These are phyloP conservation scores for Prosopocoilus inquinatus DNA, from an alignment of 2,888 invertebrate genomes.

Conservation along the genomic window DNA sequence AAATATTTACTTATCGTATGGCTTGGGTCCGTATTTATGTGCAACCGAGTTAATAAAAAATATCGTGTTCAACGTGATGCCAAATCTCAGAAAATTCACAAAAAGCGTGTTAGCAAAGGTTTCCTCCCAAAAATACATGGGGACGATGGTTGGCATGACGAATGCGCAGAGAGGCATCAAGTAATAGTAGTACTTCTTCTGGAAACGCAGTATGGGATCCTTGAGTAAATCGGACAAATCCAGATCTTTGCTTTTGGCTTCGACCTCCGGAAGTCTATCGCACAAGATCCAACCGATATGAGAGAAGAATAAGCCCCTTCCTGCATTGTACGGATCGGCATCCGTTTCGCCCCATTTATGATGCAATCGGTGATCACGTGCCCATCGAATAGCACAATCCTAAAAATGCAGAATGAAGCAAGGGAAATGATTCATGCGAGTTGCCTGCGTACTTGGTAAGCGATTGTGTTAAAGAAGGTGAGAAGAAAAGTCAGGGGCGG, in stretches of 20 bases:
- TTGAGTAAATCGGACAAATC: slow-evolving; percentile 77
- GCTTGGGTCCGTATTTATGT: slow-evolving; percentile 51
- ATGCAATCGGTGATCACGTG: slow-evolving; percentile 73
- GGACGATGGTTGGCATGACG: slow-evolving; percentile 55
- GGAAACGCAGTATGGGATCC: slow-evolving; percentile 77
- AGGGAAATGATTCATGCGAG: slow-evolving; percentile 17
- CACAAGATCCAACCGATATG: slow-evolving; percentile 93
- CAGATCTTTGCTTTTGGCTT: slow-evolving; percentile 70
- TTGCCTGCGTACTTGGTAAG: slow-evolving; percentile 72
- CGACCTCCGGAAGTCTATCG: slow-evolving; percentile 84
- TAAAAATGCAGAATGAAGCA: slow-evolving; percentile 50
- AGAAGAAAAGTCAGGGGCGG: slow-evolving; percentile 76
- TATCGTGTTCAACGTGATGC: slow-evolving; percentile 54
- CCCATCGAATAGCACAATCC: slow-evolving; percentile 73
- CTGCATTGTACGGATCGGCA: slow-evolving; percentile 80
- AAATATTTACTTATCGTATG: slow-evolving; percentile 42
- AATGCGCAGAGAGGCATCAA: slow-evolving; percentile 46
- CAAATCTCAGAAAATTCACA: slow-evolving; percentile 53
- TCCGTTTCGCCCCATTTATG: slow-evolving; percentile 75
- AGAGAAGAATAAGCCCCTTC: slow-evolving; percentile 86
- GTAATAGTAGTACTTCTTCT: slow-evolving; percentile 68
- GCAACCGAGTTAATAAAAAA: slow-evolving; percentile 62
- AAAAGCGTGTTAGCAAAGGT: slow-evolving; percentile 50
- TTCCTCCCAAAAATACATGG: slow-evolving; percentile 59
- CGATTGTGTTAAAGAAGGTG: slow-evolving; percentile 74